Evolutionary conservation across 2,888 invertebrate genomes (phyloP).

Genomic region (Megaustenia siamemsis): DNA sequence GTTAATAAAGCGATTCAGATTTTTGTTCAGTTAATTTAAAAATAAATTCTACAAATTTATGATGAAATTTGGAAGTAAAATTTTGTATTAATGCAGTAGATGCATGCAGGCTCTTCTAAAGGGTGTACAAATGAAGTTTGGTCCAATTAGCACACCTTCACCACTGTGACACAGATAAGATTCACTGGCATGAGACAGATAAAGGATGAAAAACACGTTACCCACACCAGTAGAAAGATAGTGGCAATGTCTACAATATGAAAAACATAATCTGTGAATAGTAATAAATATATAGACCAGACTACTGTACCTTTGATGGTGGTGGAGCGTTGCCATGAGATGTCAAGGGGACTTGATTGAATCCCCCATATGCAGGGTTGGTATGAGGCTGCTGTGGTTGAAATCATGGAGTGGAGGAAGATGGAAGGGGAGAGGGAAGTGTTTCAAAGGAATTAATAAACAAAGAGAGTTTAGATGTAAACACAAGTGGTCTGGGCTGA

Average conservation of each 20-base stretch:
- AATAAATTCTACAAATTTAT: no score
- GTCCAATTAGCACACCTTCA: not conserved
- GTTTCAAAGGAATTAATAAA: not conserved
- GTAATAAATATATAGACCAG: not conserved
- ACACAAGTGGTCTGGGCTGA: not conserved
- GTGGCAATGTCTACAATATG: not conserved
- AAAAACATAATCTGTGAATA: not conserved
- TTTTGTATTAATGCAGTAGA: no score
- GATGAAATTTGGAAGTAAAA: no score
- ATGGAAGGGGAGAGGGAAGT: not conserved
- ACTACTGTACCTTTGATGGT: constrained; percentile 33
- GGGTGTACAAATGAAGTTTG: not conserved
- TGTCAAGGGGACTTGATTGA: constrained; percentile 12
- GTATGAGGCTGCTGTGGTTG: constrained; percentile 19
- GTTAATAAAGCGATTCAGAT: no score
- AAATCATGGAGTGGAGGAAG: not conserved
- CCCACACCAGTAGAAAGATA: not conserved
- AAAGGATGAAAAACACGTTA: not conserved
- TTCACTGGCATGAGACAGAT: not conserved
- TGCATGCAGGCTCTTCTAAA: no score
- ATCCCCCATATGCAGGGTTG: constrained; percentile 32
- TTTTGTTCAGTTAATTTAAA: no score
- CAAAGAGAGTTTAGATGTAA: not conserved
- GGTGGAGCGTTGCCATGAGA: constrained; percentile 9
- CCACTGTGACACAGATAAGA: not conserved